Conservation (phyloP, 2,888 invertebrate species). For the Tuberolachnus salignus region DNA sequence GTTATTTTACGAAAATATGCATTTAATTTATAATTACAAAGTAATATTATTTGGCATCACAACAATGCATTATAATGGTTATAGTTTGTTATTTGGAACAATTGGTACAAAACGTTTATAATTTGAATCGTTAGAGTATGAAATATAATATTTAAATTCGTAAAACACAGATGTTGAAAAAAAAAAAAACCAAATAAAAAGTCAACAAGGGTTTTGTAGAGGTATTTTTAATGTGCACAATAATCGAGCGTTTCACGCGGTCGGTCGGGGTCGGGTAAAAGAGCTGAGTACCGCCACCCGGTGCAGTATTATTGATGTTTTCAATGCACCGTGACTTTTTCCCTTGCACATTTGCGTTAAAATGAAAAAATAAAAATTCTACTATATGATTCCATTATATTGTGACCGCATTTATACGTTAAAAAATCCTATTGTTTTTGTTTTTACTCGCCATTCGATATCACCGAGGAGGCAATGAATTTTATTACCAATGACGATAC, state of each 20-base stretch:
- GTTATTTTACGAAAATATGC: too few species aligned
- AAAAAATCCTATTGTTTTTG: constrained; percentile 18
- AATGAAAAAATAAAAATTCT: constrained; percentile 3
- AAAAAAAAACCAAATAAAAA: background rate
- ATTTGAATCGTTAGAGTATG: too few species aligned
- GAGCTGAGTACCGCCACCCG: background rate
- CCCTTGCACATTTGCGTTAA: background rate
- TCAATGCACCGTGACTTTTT: constrained; percentile 6
- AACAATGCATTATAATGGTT: too few species aligned
- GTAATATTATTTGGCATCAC: too few species aligned
- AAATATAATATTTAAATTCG: too few species aligned
- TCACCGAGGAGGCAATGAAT: background rate
- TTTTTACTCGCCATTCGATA: background rate
- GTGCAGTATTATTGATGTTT: constrained; percentile 16
- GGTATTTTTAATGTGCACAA: background rate
- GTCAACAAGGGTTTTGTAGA: background rate
- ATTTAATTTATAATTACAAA: too few species aligned
- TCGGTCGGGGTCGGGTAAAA: background rate
- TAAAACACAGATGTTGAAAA: too few species aligned
- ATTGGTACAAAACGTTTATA: too few species aligned
- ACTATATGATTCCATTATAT: background rate
- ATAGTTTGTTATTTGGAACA: too few species aligned
- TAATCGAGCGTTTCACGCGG: background rate
- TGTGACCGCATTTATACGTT: background rate
- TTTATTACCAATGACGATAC: background rate